phyloP scores from a whole-genome alignment of 1,140 invertebrate genomes.

The Caerostris extrusa region DNA sequence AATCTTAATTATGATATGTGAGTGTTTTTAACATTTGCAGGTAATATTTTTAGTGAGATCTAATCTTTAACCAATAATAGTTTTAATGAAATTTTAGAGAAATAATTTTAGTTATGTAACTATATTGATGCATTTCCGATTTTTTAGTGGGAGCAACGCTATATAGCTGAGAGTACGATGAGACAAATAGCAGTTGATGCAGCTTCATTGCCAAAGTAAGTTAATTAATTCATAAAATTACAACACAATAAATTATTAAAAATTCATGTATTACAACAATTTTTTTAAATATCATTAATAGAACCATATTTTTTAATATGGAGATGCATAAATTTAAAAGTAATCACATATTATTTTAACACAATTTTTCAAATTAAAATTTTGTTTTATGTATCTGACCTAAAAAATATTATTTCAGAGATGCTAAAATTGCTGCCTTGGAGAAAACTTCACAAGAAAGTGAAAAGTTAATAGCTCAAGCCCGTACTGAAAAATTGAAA shows the following conservation, averaged over 20 bases:
- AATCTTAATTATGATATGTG: no score
- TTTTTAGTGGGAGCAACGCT: constrained; percentile 89
- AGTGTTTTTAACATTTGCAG: no score
- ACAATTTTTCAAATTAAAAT: no score
- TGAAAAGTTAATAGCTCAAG: constrained; percentile 93
- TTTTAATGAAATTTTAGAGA: no score
- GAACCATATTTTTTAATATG: not conserved
- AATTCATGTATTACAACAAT: no score
- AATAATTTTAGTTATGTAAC: not conserved
- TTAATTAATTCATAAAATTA: constrained; percentile 66
- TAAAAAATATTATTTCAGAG: constrained; percentile 83
- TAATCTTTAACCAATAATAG: no score
- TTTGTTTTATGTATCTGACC: not conserved
- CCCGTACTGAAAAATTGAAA: constrained; percentile 91
- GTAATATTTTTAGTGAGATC: no score
- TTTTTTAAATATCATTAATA: no score
- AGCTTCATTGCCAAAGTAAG: constrained; percentile 91
- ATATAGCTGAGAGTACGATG: constrained; percentile 91
- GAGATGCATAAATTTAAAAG: not conserved
- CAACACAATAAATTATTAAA: not conserved
- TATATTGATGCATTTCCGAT: not conserved
- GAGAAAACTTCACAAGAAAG: constrained; percentile 92
- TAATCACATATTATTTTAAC: no score
- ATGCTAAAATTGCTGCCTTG: constrained; percentile 92
- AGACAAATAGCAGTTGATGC: constrained; percentile 92